Evolutionary conservation across 2,797 vertebrate genomes (phyloP), one percentile per base, ranked within the genome.

Genomic region (Tokudaia tokunoshimensis): DNA sequence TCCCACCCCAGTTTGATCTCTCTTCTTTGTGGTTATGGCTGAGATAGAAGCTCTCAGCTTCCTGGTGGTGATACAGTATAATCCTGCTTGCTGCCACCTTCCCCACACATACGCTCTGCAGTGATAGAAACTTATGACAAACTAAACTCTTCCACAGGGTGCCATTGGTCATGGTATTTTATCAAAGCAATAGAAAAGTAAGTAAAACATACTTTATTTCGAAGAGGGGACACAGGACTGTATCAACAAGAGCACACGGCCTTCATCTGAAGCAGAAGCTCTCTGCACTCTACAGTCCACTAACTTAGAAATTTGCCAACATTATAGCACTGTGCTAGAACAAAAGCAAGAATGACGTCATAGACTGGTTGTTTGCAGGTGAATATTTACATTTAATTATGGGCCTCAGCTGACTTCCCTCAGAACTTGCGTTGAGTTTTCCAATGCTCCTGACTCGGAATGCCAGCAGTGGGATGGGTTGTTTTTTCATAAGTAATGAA

Each of bases 391-490:
- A 44, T n/a, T 70, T 79, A 94, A 70, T 22, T 57, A 78, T 13
- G 37, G 52, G 44, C 34, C 31, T 41, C 9, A 41, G 31, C 6
- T 55, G 89, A 93, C 55, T 76, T 94, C 50, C 22, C n/a, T 57
- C 6, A 57, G 65, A 52, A 74, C 26, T 19, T 63, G 1, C 57
- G 52, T 41, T 89, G 91, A 59, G 24, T 96, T 95, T 96, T 94
- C 89, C 61, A 83, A 3, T 75, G 82, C 17, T 50, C 8, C 57
- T 11, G 17, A n/a, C 22, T 91, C 2, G 8, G 13, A 85, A 67
- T 44, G 34, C 79, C 67, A 14, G 20, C 17, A 1, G 59, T 85
- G 47, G 44, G 80, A 72, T 65, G 41, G 29, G 37, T n/a, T 67
- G 55, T 59, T 44, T 89, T 47, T 74, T 57, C 57, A 24, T 78